Evolutionary conservation across 1,140 invertebrate species (phyloP), one percentile per base, ranked within the genome.

Genomic region (Agraylea sexmaculata): DNA sequence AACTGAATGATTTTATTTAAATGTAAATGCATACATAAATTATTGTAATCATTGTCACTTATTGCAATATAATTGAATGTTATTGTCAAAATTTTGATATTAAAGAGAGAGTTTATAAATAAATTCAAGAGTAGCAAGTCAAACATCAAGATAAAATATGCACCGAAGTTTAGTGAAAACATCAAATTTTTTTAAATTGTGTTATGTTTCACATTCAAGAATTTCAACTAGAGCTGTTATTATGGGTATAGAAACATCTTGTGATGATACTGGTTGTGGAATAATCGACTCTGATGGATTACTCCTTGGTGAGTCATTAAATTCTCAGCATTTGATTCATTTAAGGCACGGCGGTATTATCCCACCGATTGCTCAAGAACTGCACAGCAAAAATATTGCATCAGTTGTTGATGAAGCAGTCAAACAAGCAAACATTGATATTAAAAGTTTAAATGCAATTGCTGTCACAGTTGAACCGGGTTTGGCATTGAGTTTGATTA

Each of bases 201-300:
- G n/a, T n/a, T n/a, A n/a, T n/a, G n/a, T n/a, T n/a, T n/a, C n/a
- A n/a, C n/a, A n/a, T n/a, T n/a, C n/a, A n/a, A n/a, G n/a, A n/a
- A n/a, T n/a, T n/a, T n/a, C n/a, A 11, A 33, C 11, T 3, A 37
- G 32, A 31, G 17, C 40, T 2, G 18, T 40, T 8, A 40, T 92
- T 29, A 61, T 96, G 43, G 94, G 93, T 6, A 95, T 98, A 48
- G 94, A 98, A 75, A 94, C 90, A n/a, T 96, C 91, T 50, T 97
- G 91, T 64, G 94, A 98, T 71, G 94, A 98, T 58, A 97, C 93
- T 3, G 92, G 87, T 35, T 82, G 82, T 53, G 92, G 87, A 30
- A 72, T 98, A 51, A 77, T 97, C 2, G 69, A 83, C 60, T 64
- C 63, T 5, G 48, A 69, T 35, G 80, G 83, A 21, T 67, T 71